Base-by-base conservation (phyloP, 2,113 vertebrate species). In the Climacteris rufus region DNA sequence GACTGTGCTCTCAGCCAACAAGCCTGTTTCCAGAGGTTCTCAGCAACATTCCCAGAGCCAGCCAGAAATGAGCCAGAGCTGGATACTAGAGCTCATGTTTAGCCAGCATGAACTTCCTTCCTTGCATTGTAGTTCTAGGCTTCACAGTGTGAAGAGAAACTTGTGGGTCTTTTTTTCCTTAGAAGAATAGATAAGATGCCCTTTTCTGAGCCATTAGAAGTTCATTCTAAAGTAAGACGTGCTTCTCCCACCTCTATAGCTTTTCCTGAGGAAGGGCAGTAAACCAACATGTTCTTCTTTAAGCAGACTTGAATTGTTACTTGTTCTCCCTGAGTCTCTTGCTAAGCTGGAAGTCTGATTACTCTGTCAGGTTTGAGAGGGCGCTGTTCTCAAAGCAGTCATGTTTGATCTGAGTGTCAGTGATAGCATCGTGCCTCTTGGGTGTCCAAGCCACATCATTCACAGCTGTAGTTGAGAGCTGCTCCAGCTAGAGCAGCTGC, bases 81-180 rank as follows among this genome's bases (percentile, higher is more conserved):
- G 33, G 30, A 20, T 30, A 10, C 9, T 15, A 22, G 37, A 59
- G 35, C 42, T 40, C 1, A 0, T 6, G 1, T 19, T 11, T 8
- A 39, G 35, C 20, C 45, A 44, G 30, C 10, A 1, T 40, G 50
- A 24, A 4, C n/a, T 47, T 49, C 17, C 47, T 47, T 22, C 49
- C 15, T 56, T 40, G 33, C 7, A 3, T 8, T 45, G 28, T 14
- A 15, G 42, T 68, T 76, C 39, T 15, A 31, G 57, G 53, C 47
- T 28, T 30, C 24, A 15, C n/a, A 47, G 14, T 30, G 21, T 47
- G 39, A 54, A 54, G 47, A 54, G 14, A n/a, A 40, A 47, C 61
- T 27, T 60, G 61, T 30, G 61, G 11, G 4, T 18, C 8, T 16
- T 37, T 57, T 50, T 60, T 11, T n/a, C 19, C 2, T 1, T 30